Percentiles rank a stretch among this genome's conserved stretches.
These are phyloP conservation scores for Macaria notata DNA, from an alignment of 2,888 invertebrate genomes.

Conservation along the genomic window DNA sequence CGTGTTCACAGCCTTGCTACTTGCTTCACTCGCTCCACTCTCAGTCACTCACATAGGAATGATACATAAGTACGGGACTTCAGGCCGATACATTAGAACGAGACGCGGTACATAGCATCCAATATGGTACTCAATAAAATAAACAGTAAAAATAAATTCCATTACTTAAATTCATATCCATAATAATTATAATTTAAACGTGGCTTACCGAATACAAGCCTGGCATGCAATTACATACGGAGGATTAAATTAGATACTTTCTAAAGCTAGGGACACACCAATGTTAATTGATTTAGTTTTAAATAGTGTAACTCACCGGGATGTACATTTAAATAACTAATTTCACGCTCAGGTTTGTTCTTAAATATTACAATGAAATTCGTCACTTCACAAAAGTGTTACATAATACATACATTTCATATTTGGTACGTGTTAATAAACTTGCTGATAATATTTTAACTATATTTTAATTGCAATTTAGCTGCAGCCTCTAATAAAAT, in stretches of 20 bases:
- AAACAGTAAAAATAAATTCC: constrained; percentile 7
- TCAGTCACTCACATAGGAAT: constrained; percentile 4
- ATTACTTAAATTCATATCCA: constrained; percentile 23
- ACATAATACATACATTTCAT: too few species aligned
- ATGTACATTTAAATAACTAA: too few species aligned
- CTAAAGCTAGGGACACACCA: constrained; percentile 21
- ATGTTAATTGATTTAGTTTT: neutral
- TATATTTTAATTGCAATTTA: too few species aligned
- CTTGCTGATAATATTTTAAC: too few species aligned
- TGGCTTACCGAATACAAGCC: constrained; percentile 19
- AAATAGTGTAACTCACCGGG: too few species aligned
- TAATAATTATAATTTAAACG: constrained; percentile 25
- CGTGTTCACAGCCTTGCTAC: constrained; percentile 78
- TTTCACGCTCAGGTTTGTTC: too few species aligned
- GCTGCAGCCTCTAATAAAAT: too few species aligned
- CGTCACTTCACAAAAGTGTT: too few species aligned
- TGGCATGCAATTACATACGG: constrained; percentile 11
- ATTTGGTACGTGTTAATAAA: too few species aligned
- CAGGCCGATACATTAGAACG: constrained; percentile 6
- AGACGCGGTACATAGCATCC: constrained; percentile 9
- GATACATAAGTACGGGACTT: neutral
- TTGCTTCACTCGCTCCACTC: constrained; percentile 68
- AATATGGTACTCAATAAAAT: constrained; percentile 9
- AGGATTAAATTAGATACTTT: constrained; percentile 9
- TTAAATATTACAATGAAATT: too few species aligned